Evolutionary conservation across 2,797 vertebrate species (phyloP).

Genomic region (Pangasius krempfi): DNA sequence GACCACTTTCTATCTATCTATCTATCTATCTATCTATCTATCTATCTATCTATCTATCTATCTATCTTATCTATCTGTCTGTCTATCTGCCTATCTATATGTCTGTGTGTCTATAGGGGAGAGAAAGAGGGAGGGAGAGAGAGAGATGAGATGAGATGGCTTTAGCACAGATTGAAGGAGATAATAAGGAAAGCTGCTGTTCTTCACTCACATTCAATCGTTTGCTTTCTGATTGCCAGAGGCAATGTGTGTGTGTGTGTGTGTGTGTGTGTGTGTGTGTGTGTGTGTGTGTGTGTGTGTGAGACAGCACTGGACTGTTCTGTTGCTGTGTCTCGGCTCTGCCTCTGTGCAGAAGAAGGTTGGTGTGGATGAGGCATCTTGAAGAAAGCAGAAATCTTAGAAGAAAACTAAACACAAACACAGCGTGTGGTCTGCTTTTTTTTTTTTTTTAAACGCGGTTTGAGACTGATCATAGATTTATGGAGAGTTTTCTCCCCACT

Average conservation of each 20-base stretch:
- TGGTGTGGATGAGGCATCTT: constrained; percentile 11
- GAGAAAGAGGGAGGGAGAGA: not conserved
- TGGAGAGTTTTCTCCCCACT: constrained; percentile 32
- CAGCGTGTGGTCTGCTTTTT: not conserved
- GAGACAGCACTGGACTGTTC: not conserved
- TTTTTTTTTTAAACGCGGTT: not conserved
- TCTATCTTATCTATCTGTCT: not conserved
- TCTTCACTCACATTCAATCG: constrained; percentile 2
- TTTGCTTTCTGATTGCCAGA: constrained; percentile 1
- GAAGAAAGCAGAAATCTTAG: constrained; percentile 1
- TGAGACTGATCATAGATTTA: constrained; percentile 37
- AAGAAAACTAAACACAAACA: not conserved
- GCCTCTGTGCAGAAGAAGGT: constrained; percentile 7
- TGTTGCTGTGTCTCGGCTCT: constrained; percentile 1
- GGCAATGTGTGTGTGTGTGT: constrained; percentile 16
- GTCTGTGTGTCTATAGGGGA: not conserved
- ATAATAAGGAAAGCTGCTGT: constrained; percentile 1
- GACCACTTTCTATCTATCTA: constrained; percentile 57
- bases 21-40: not conserved
- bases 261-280: not conserved
- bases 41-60: not conserved
- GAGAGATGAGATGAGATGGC: not conserved
- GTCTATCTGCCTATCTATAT: not conserved
- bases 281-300: constrained; percentile 6
- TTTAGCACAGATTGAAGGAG: constrained; percentile 20